Percentiles rank a stretch among this genome's conserved stretches.
These are phyloP conservation scores for Plebejus argus DNA, from an alignment of 2,888 invertebrate species.

Conservation along the genomic window DNA sequence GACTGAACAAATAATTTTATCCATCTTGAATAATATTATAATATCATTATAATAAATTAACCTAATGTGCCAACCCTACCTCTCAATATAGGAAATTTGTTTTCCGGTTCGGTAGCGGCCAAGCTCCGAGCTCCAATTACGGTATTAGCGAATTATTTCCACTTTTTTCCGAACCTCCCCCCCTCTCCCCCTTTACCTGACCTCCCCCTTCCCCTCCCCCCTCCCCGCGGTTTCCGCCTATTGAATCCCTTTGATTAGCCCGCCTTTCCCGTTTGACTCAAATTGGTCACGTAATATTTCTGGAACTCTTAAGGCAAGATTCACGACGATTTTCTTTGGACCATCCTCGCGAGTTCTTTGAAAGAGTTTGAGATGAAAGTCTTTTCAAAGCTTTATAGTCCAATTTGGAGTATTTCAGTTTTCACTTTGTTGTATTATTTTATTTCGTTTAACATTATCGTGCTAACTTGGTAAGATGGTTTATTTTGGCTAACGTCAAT, in stretches of 20 bases:
- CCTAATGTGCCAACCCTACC: constrained; percentile 54
- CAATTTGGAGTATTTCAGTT: background rate
- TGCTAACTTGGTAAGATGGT: no score
- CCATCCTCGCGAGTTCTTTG: constrained; percentile 10
- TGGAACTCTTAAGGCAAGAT: constrained; percentile 33
- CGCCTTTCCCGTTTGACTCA: constrained; percentile 73
- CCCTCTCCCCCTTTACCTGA: constrained; percentile 55
- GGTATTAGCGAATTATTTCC: constrained; percentile 81
- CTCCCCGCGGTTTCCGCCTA: constrained; percentile 74
- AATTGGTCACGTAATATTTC: constrained; percentile 64
- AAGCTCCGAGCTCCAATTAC: constrained; percentile 64
- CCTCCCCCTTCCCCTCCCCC: constrained; percentile 55
- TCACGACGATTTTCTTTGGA: constrained; percentile 3
- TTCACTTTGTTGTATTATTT: background rate
- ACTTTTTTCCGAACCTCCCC: constrained; percentile 65
- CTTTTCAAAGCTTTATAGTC: constrained; percentile 11
- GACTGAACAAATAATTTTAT: no score
- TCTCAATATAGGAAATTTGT: constrained; percentile 79
- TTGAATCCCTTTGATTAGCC: constrained; percentile 77
- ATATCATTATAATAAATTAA: background rate
- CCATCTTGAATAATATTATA: no score
- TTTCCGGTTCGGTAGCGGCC: constrained; percentile 80
- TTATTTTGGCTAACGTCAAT: no score
- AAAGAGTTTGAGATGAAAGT: constrained; percentile 12
- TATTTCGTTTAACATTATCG: background rate